A percentile compares a stretch with the other conserved stretches of the same genome.
phyloP scores from a whole-genome alignment of 2,113 vertebrate species.

The Emydura subglobosa region DNA sequence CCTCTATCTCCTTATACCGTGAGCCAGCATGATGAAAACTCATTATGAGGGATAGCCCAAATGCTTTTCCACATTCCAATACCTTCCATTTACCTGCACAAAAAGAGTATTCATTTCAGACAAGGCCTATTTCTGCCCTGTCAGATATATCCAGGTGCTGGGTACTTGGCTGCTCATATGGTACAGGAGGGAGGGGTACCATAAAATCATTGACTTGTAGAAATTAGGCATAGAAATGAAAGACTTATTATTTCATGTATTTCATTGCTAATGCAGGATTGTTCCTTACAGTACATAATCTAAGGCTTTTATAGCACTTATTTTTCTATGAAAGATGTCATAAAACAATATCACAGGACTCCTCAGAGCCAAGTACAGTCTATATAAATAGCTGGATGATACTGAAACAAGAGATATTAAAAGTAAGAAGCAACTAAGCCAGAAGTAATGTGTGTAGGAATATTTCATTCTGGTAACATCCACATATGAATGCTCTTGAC shows the following conservation, averaged over 20 bases:
- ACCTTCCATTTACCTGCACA: conserved; percentile 39
- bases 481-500: background rate
- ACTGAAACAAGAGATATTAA: background rate
- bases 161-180: conserved; percentile 36
- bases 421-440: background rate
- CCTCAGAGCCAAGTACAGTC: background rate
- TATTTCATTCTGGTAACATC: background rate
- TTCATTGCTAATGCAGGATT: background rate
- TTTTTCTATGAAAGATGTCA: no score
- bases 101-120: conserved; percentile 42
- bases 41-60: conserved; percentile 21
- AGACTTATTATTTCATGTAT: conserved; percentile 3
- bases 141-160: conserved; percentile 9
- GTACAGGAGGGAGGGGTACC: conserved; percentile 2
- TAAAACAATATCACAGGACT: background rate
- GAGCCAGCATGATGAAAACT: conserved; percentile 13
- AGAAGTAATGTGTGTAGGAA: background rate
- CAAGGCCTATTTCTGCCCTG: conserved; percentile 39
- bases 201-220: conserved; percentile 46
- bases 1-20: background rate
- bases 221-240: conserved; percentile 44
- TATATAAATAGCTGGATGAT: background rate
- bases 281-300: background rate
- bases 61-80: background rate
- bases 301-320: background rate